These are phyloP conservation scores for Girardinichthys multiradiatus DNA, from an alignment of 2,113 vertebrate genomes.

Conservation along the genomic window DNA sequence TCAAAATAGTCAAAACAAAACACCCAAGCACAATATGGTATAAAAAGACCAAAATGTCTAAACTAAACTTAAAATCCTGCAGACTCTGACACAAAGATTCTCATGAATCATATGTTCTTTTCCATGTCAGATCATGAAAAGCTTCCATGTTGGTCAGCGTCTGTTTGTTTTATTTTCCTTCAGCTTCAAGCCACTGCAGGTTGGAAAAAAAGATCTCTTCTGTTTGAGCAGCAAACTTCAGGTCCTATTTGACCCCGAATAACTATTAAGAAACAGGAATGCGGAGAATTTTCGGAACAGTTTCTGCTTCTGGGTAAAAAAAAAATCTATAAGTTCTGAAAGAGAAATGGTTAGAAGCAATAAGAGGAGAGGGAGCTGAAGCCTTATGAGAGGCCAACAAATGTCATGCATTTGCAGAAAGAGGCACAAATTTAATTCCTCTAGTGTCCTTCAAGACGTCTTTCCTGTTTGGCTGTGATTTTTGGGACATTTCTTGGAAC, in stretches of 20 bases:
- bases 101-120: too few species aligned
- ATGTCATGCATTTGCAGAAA: not conserved
- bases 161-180: too few species aligned
- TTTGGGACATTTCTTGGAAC: not conserved
- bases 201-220: too few species aligned
- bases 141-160: too few species aligned
- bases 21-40: too few species aligned
- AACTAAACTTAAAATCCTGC: too few species aligned
- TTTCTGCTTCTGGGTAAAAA: slow-evolving; percentile 24
- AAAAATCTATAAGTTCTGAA: not conserved
- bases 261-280: not conserved
- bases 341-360: not conserved
- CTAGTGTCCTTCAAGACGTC: not conserved
- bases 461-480: not conserved
- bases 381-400: not conserved
- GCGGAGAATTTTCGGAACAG: not conserved
- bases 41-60: too few species aligned
- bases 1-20: too few species aligned
- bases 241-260: not conserved
- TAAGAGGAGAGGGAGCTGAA: not conserved
- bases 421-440: not conserved
- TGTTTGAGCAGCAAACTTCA: not conserved
- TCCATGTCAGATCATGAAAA: too few species aligned
- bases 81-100: too few species aligned
- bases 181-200: too few species aligned